Base-by-base conservation (phyloP, 53 echinoderm and acorn worm genomes). In the Mesocentrotus franciscanus region DNA sequence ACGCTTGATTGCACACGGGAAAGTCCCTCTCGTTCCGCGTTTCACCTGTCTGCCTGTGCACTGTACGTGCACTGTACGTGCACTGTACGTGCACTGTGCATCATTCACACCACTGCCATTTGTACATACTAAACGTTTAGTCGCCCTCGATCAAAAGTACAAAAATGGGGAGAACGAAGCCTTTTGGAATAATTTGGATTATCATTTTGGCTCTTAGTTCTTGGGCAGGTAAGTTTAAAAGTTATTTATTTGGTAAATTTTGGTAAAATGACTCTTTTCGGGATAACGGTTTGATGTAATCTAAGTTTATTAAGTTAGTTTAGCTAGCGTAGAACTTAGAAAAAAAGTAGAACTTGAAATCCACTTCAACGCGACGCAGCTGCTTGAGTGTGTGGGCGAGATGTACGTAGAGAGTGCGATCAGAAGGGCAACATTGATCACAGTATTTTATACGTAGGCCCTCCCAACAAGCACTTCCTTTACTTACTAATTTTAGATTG, bases 171-270 rank as follows among this genome's bases (percentile, higher is more conserved):
- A 87, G 7, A 27, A 87, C 58, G 12, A 87, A 56, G 11, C 58
- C 58, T 58, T 87, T 87, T n/a, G 87, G 87, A 87, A 57, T 87
- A n/a, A 87, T 87, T 57, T 26, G 87, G 87, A 87, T 87, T 87
- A 87, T 87, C 87, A 87, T 87, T 58, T 87, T 87, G 13, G 58
- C 58, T 1, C 27, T 87, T 27, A 57, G 26, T 87, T 57, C 87
- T 58, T 87, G 87, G 87, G 58, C 87, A 87, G 87, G 87, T 87
- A 87, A 57, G 56, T 58, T 58, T n/a, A 59, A 33, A 15, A 27
- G 5, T 24, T 11, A 11, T 85, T 87, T 26, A 57, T 87, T 49
- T 30, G 9, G 42, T 84, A 34, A 4, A 34, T 15, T 84, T 3
- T 49, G 14, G 34, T 30, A n/a, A 4, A 10, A 78, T 34, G 13